phyloP scores from a whole-genome alignment of 64 coral and sea anemone genomes.

The Montipora foliosa region DNA sequence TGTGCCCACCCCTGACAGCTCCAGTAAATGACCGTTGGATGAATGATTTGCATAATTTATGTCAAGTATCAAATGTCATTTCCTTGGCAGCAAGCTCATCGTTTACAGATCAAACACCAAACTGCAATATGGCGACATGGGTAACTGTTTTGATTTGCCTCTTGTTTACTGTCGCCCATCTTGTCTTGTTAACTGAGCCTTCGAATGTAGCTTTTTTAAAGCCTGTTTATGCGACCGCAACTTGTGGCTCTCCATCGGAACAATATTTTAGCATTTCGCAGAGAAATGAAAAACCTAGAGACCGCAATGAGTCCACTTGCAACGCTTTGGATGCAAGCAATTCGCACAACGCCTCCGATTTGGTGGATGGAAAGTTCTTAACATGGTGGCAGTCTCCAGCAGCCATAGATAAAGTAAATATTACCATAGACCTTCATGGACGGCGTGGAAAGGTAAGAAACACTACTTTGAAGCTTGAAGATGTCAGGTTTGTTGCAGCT shows the following conservation, averaged over 20 bases:
- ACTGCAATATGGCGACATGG: conserved; percentile 36
- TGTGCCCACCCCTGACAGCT: too few relatives aligned
- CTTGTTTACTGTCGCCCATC: background rate
- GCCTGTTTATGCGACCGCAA: conserved; percentile 54
- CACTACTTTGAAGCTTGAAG: too few relatives aligned
- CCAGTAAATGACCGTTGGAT: background rate
- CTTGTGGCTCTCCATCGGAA: conserved; percentile 67
- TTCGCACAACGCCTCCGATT: conserved; percentile 74
- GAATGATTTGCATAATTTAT: conserved; percentile 94
- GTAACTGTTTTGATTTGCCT: conserved; percentile 10
- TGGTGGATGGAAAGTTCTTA: conserved; percentile 63
- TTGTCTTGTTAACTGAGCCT: conserved; percentile 18
- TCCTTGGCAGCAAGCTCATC: conserved; percentile 73
- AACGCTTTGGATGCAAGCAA: conserved; percentile 36
- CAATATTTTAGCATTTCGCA: conserved; percentile 34
- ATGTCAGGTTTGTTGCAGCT: too few relatives aligned
- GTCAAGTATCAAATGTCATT: conserved; percentile 81
- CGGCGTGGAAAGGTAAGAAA: conserved; percentile 71
- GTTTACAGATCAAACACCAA: conserved; percentile 68
- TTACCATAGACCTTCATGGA: conserved; percentile 85
- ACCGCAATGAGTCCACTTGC: conserved; percentile 1
- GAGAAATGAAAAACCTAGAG: conserved; percentile 23
- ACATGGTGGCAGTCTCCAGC: conserved; percentile 89
- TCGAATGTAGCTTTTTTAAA: conserved; percentile 78
- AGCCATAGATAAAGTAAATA: conserved; percentile 58